A percentile compares a stretch with the other conserved stretches of the same genome.
phyloP scores from a whole-genome alignment of 2,797 vertebrate genomes.

The Nyctibius grandis region DNA sequence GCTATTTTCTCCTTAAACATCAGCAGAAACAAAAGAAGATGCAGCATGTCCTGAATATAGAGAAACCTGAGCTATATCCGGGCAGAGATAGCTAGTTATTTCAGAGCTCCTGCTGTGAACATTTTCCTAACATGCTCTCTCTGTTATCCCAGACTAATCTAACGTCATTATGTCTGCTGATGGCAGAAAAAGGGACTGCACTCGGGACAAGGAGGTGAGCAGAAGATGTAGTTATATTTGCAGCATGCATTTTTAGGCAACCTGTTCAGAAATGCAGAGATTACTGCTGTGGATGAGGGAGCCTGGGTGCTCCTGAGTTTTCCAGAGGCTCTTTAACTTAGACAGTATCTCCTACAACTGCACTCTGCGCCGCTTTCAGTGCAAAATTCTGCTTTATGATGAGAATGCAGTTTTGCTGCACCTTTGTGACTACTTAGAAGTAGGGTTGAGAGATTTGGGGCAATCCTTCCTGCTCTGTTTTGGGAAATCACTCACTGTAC shows the following conservation, averaged over 20 bases:
- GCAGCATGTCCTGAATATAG: neutral
- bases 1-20: neutral
- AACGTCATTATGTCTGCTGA: neutral
- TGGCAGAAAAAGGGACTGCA: neutral
- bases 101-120: neutral
- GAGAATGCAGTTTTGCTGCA: neutral
- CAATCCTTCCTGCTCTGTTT: neutral
- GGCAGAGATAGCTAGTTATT: neutral
- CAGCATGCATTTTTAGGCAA: neutral
- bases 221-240: neutral
- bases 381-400: neutral
- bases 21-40: neutral
- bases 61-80: neutral
- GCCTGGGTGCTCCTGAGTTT: neutral
- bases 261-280: neutral
- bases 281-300: neutral
- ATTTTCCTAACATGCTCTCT: neutral
- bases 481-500: neutral
- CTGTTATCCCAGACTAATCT: neutral
- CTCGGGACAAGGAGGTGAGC: neutral
- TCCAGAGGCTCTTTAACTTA: neutral
- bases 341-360: neutral
- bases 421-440: neutral
- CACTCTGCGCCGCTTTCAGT: neutral
- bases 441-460: neutral